Evolutionary conservation across 2,113 vertebrate genomes (phyloP).

Genomic region (Mustelus asterias): DNA sequence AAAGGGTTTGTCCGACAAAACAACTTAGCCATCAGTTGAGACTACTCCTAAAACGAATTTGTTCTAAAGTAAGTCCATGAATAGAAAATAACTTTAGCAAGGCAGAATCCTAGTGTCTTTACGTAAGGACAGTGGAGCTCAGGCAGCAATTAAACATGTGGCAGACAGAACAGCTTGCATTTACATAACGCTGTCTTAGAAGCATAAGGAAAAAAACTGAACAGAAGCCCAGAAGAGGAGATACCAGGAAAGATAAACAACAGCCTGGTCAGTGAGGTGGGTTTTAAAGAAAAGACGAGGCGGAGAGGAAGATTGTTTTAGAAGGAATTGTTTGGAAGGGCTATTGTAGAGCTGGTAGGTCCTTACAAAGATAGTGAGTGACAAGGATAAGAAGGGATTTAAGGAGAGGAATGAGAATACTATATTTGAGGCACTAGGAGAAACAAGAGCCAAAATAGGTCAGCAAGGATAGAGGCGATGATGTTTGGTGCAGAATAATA

Average conservation of each 20-base stretch:
- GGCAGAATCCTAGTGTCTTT: background rate
- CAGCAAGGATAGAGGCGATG: background rate
- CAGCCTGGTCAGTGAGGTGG: background rate
- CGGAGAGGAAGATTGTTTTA: background rate
- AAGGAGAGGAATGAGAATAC: background rate
- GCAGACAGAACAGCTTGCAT: background rate
- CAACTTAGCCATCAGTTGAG: background rate
- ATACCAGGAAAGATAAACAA: background rate
- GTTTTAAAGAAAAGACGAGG: background rate
- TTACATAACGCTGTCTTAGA: background rate
- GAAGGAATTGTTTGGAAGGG: background rate
- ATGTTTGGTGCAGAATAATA: background rate
- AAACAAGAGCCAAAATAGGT: background rate
- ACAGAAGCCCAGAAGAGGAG: background rate
- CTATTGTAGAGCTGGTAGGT: background rate
- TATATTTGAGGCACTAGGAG: background rate
- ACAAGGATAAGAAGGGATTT: background rate
- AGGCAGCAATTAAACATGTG: background rate
- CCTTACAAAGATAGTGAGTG: background rate
- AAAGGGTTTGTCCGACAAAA: background rate
- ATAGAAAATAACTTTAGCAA: background rate
- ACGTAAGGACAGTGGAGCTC: background rate
- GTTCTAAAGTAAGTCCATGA: background rate
- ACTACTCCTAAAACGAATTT: background rate
- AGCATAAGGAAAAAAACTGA: background rate